Percentiles rank a stretch among this genome's conserved stretches.
Evolutionary conservation across 2,113 vertebrate species (phyloP).

Genomic region (Cyanoderma ruficeps): DNA sequence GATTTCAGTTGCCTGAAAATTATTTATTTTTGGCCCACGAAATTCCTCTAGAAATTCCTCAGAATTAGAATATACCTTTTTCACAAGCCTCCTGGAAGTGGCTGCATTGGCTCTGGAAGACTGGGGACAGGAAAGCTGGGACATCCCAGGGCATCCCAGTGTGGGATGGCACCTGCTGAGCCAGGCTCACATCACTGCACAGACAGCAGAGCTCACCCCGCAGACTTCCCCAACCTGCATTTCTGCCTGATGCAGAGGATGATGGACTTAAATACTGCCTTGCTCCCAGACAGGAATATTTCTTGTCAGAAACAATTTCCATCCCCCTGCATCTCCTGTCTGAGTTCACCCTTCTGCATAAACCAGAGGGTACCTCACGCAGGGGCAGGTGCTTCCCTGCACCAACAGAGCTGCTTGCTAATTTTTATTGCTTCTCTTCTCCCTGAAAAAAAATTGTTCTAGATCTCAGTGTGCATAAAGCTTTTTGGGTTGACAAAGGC

Average conservation of each 20-base stretch:
- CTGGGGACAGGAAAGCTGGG: fast-evolving
- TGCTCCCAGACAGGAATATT: neutral
- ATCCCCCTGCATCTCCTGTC: neutral
- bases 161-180: no score
- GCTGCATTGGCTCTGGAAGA: neutral
- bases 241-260: neutral
- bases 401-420: neutral
- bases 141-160: fast-evolving
- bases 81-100: neutral
- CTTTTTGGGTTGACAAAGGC: neutral
- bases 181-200: neutral
- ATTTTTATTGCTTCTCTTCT: neutral
- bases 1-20: neutral
- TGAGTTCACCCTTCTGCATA: neutral
- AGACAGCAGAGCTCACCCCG: neutral
- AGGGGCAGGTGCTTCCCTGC: neutral
- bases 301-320: neutral
- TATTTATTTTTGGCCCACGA: neutral
- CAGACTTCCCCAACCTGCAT: neutral
- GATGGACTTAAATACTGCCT: neutral
- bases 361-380: neutral
- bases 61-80: neutral
- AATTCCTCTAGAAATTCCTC: neutral
- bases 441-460: neutral
- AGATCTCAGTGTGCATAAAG: neutral